Evolutionary conservation across 2,113 vertebrate genomes (phyloP), one percentile per base, ranked within the genome.

Genomic region (Tragelaphus buxtoni): DNA sequence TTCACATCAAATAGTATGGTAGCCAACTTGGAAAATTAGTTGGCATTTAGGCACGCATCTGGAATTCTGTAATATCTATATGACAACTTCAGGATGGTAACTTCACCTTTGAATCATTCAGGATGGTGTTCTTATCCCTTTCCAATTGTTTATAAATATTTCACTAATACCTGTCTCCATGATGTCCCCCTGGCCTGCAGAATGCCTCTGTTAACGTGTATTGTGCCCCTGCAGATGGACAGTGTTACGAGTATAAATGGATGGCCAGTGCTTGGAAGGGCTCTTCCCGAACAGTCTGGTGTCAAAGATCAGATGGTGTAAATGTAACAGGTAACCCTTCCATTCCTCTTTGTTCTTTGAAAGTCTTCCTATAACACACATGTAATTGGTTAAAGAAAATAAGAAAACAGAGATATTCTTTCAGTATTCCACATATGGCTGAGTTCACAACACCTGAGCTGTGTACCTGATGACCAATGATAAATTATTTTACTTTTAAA

Each of bases 201-300:
- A 61, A 63, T 5, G 17, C 51, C 53, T 35, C 90, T 72, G 42
- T 39, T 76, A 20, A 69, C 24, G 1, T 90, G 49, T 77, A 39
- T 98, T 61, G 53, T 98, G 55, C 98, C 91, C 28, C 28, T 96
- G 53, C 98, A 99, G 99, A 98, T 92, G 99, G 99, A 1, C 99
- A 99, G 76, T 99, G 99, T 94, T 99, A 99, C 26, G 99, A 99
- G 80, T 99, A 99, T 97, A 99, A 99, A 84, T 99, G 99, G 99
- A 98, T 99, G 98, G 99, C 99, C 9, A 98, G 99, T 74, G 86
- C 99, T 0, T 99, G 99, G 99, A 99, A 99, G 11, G 99, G 99
- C 94, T 99, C 99, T 85, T 99, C 98, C 91, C 98, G 99, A 35
- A 98, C 99, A 0, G 97, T 99, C 87, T 99, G 99, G 99, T 99